Evolutionary conservation across 2,888 invertebrate genomes (phyloP).

Genomic region (Tachina lurida): DNA sequence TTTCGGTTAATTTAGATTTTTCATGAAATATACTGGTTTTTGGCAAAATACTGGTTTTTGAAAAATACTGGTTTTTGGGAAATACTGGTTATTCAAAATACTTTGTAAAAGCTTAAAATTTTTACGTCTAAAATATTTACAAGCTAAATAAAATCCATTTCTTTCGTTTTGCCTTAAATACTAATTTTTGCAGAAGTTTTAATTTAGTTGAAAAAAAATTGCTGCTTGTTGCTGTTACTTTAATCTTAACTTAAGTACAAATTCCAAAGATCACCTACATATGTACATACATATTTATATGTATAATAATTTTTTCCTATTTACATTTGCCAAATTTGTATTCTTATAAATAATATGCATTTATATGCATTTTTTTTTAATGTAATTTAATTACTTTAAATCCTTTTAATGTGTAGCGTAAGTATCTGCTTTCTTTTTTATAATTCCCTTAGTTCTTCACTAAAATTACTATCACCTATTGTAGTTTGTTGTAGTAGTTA

Average conservation of each 20-base stretch:
- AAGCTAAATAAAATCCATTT: too few relatives aligned
- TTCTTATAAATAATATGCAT: conserved; percentile 34
- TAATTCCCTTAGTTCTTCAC: conserved; percentile 48
- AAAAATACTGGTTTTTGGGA: conserved; percentile 28
- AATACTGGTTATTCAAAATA: conserved; percentile 49
- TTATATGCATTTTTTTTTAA: conserved; percentile 2
- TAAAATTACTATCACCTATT: conserved; percentile 67
- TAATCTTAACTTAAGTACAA: conserved; percentile 34
- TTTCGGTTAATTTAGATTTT: neutral
- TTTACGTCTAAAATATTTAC: neutral
- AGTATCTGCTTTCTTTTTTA: neutral
- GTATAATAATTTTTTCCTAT: conserved; percentile 28
- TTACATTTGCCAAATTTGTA: conserved; percentile 29
- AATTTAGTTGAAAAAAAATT: neutral
- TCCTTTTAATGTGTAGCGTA: conserved; percentile 5
- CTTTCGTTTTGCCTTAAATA: neutral
- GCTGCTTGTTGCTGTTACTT: neutral
- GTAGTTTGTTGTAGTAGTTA: conserved; percentile 46
- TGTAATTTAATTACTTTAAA: conserved; percentile 54
- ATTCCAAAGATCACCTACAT: conserved; percentile 9
- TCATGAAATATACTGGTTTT: neutral
- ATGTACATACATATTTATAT: neutral
- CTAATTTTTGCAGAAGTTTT: neutral
- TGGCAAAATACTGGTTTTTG: neutral
- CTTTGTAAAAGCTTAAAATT: conserved; percentile 10